These are phyloP conservation scores for Apotomis turbidana DNA, from an alignment of 2,888 invertebrate species.

Conservation along the genomic window DNA sequence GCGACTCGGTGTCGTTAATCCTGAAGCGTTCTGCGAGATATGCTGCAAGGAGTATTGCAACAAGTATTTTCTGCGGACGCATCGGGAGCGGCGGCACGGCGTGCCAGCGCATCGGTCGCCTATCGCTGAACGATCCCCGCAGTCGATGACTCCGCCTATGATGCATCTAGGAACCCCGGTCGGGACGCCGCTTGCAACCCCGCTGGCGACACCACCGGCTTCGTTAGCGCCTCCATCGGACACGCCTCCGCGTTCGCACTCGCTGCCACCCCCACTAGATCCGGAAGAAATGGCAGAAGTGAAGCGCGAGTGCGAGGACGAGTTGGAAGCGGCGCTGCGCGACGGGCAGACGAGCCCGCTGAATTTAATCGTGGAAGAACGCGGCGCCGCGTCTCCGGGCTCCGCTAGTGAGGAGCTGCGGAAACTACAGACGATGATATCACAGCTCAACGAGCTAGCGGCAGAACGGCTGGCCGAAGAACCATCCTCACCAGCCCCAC, in stretches of 20 bases:
- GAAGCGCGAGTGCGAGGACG: conserved; percentile 82
- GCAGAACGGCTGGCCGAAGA: conserved; percentile 78
- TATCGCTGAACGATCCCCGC: conserved; percentile 77
- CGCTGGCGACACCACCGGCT: conserved; percentile 91
- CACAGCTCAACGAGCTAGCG: conserved; percentile 92
- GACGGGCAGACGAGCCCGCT: conserved; percentile 90
- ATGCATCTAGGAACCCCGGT: conserved; percentile 53
- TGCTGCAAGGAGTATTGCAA: conserved; percentile 97
- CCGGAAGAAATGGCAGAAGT: conserved; percentile 70
- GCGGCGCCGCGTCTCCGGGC: conserved; percentile 82
- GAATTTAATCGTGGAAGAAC: conserved; percentile 89
- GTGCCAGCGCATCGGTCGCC: conserved; percentile 81
- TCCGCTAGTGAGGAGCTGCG: conserved; percentile 93
- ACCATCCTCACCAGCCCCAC: conserved; percentile 59
- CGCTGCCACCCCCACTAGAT: conserved; percentile 67
- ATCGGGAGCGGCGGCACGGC: conserved; percentile 97
- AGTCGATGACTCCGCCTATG: conserved; percentile 66
- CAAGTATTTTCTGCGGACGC: conserved; percentile 95
- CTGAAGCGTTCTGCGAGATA: conserved; percentile 96
- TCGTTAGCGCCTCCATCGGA: conserved; percentile 91
- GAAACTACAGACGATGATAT: conserved; percentile 95
- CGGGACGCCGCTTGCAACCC: conserved; percentile 74
- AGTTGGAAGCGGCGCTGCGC: conserved; percentile 72
- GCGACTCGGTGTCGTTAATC: conserved; percentile 91
- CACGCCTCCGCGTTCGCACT: conserved; percentile 71